These are phyloP conservation scores for Salminus brasiliensis DNA, from an alignment of 2,113 vertebrate species.

Conservation along the genomic window DNA sequence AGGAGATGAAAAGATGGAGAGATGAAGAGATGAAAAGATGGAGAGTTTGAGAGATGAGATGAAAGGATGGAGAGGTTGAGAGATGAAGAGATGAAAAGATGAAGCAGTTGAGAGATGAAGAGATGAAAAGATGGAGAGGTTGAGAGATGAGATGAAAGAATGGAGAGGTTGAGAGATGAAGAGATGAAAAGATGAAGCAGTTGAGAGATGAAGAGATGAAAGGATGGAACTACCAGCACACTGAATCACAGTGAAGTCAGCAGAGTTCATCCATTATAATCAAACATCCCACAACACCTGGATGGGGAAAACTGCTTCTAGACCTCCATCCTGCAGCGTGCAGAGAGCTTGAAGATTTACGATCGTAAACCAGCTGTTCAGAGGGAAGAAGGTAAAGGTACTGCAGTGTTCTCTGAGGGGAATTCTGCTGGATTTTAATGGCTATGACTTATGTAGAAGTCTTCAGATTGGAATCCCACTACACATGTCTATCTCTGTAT, in stretches of 20 bases:
- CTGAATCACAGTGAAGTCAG: no score
- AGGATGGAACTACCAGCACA: no score
- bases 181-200: conserved; percentile 4
- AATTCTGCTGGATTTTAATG: neutral
- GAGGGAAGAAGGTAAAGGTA: neutral
- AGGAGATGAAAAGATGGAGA: conserved; percentile 10
- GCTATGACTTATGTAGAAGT: neutral
- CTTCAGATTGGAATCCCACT: neutral
- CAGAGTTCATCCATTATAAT: neutral
- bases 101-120: neutral
- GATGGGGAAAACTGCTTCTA: neutral
- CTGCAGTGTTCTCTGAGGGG: no score
- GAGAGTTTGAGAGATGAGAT: neutral
- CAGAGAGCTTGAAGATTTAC: conserved; percentile 14
- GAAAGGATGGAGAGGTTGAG: neutral
- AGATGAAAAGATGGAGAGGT: neutral
- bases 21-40: neutral
- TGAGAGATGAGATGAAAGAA: no score
- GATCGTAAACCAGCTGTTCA: conserved; percentile 15
- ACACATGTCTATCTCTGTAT: neutral
- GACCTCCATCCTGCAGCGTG: neutral
- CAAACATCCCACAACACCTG: neutral
- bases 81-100: conserved; percentile 11
- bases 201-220: neutral
- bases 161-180: no score